These are phyloP conservation scores for Sitobion miscanthi DNA, from an alignment of 1,140 invertebrate species.

Conservation along the genomic window DNA sequence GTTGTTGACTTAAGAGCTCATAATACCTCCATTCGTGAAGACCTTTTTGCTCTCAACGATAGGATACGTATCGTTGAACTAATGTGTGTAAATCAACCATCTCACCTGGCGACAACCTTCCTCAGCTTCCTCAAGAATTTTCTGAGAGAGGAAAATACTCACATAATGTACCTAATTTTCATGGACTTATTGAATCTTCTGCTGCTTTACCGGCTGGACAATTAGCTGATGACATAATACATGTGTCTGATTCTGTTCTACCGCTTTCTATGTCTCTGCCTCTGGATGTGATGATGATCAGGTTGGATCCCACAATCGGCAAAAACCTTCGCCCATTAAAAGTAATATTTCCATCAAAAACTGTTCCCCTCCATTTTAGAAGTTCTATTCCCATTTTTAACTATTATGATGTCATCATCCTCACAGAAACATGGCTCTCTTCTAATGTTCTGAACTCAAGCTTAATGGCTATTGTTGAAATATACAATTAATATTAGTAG, in stretches of 20 bases:
- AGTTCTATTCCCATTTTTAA: too few relatives aligned
- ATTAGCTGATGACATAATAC: background rate
- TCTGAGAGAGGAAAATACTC: background rate
- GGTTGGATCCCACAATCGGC: background rate
- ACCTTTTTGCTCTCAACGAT: too few relatives aligned
- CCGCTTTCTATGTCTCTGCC: background rate
- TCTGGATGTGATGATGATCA: background rate
- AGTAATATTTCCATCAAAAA: constrained; percentile 1
- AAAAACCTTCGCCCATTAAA: background rate
- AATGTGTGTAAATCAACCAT: background rate
- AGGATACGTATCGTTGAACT: too few relatives aligned
- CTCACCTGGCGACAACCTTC: background rate
- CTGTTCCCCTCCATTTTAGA: background rate
- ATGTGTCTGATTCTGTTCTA: background rate
- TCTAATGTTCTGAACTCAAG: too few relatives aligned
- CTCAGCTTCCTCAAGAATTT: constrained; percentile 12
- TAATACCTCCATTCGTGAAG: too few relatives aligned
- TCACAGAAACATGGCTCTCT: too few relatives aligned
- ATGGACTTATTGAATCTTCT: background rate
- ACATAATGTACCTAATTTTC: background rate
- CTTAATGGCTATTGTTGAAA: too few relatives aligned
- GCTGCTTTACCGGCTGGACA: background rate
- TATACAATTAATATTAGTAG: too few relatives aligned
- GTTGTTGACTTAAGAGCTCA: too few relatives aligned
- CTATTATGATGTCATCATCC: too few relatives aligned